A percentile compares a stretch with the other conserved stretches of the same genome.
These are phyloP conservation scores for Pharmacophagus antenor DNA, from an alignment of 2,888 invertebrate genomes.

Conservation along the genomic window DNA sequence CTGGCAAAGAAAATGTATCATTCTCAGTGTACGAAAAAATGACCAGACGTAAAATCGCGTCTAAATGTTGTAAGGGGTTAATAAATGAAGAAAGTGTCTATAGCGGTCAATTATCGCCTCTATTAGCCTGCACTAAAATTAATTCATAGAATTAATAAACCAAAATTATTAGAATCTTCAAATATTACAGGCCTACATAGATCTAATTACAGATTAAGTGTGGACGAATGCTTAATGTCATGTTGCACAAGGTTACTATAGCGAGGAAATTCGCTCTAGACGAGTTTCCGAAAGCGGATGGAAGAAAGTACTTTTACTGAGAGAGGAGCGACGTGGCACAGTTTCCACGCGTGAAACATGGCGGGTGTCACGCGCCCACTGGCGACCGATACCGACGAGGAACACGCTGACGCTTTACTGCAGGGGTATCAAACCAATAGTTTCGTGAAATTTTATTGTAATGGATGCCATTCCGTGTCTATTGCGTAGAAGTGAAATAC, in stretches of 20 bases:
- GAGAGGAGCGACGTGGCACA: conserved; percentile 71
- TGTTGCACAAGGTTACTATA: conserved; percentile 69
- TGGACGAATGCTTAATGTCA: conserved; percentile 68
- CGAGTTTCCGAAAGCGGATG: conserved; percentile 76
- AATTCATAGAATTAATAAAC: too few relatives aligned
- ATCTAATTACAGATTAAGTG: conserved; percentile 64
- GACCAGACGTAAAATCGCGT: too few relatives aligned
- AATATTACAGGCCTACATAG: conserved; percentile 2
- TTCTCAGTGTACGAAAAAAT: too few relatives aligned
- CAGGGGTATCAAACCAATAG: conserved; percentile 38
- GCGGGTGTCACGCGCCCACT: conserved; percentile 36
- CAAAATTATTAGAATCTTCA: too few relatives aligned
- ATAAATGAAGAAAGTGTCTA: too few relatives aligned
- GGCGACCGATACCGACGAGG: conserved; percentile 30
- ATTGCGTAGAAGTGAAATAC: too few relatives aligned
- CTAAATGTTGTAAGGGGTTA: too few relatives aligned
- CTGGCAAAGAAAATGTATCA: too few relatives aligned
- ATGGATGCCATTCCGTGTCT: too few relatives aligned
- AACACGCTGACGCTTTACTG: conserved; percentile 27
- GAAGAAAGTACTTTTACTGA: conserved; percentile 80
- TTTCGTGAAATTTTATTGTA: too few relatives aligned
- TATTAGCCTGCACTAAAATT: too few relatives aligned
- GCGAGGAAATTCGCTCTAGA: conserved; percentile 69
- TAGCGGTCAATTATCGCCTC: too few relatives aligned
- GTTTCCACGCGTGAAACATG: conserved; percentile 65